Evolutionary conservation across 2,797 vertebrate genomes (phyloP), one percentile per base, ranked within the genome.

Genomic region (Lagorchestes hirsutus): DNA sequence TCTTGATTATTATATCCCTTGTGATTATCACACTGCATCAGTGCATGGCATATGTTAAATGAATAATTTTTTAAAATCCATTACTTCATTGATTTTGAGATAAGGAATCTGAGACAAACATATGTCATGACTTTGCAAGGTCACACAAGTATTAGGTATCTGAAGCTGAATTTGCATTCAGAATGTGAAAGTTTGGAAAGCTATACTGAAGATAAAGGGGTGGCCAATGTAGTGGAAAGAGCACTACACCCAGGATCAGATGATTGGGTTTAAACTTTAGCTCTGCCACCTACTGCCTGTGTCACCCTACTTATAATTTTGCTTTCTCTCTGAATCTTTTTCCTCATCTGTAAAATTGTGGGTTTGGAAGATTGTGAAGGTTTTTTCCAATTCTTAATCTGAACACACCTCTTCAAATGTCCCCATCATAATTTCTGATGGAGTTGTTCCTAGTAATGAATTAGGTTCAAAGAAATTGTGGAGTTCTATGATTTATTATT

Each of bases 401-500:
- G 24, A 40, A 74, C 18, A 40, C 6, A 22, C n/a, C 2, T 87
- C 3, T 18, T 46, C 8, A 87, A 50, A 50, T 24, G 8, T 9
- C 8, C 2, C 22, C 24, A 0, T 46, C 22, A 50, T 11, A 27
- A 46, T 87, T 46, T 87, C 74, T 87, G 40, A 50, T 27, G 27
- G 22, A 24, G 92, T 95, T 93, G 96, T 92, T 50, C 12, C 54
- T 11, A 94, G 14, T 54, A 58, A 24, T 56, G 55, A 52, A 91
- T 1, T 56, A 93, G 46, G 46, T 87, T 87, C 8, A 87, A 87
- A 8, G 4, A 87, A 87, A 46, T 27, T 22, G 3, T 54, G 93
- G 56, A 62, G 22, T 56, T 54, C 95, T 97, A 55, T 91, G 54
- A 92, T 93, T 97, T 97, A 97, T 96, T 96, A 52, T 96, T 98